phyloP scores from a whole-genome alignment of 2,797 vertebrate species.

The Pangasius macronema region DNA sequence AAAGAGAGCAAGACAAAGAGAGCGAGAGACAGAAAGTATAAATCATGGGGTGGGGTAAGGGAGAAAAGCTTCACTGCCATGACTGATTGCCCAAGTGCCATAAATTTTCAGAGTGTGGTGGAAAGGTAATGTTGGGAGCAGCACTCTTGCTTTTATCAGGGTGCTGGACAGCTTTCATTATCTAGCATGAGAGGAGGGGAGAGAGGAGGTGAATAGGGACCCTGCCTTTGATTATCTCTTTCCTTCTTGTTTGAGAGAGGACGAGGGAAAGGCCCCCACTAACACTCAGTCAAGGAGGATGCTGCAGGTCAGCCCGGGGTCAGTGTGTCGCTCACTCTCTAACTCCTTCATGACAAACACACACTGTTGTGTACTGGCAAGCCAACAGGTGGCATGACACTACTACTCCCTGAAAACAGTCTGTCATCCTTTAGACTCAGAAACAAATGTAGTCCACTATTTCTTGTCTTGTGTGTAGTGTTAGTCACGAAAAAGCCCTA shows the following conservation, averaged over 20 bases:
- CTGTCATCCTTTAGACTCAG: constrained; percentile 45
- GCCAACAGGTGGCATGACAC: constrained; percentile 66
- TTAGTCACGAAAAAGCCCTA: constrained; percentile 62
- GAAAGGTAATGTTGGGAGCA: constrained; percentile 57
- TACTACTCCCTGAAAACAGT: constrained; percentile 51
- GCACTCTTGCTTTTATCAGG: constrained; percentile 62
- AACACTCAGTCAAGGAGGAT: constrained; percentile 63
- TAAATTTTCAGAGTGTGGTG: constrained; percentile 55
- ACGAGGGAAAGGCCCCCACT: constrained; percentile 55
- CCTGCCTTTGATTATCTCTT: constrained; percentile 69
- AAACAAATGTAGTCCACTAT: constrained; percentile 55
- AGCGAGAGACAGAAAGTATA: constrained; percentile 43
- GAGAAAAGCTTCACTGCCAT: constrained; percentile 52
- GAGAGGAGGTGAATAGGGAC: constrained; percentile 48
- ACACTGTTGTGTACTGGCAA: constrained; percentile 52
- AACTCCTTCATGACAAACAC: constrained; percentile 38
- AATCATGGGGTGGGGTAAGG: constrained; percentile 39
- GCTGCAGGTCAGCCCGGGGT: constrained; percentile 66
- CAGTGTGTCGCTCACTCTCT: constrained; percentile 62
- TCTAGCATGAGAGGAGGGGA: constrained; percentile 51
- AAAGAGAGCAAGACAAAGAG: constrained; percentile 38
- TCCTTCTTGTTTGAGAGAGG: constrained; percentile 61
- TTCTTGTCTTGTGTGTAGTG: constrained; percentile 54
- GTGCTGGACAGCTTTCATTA: constrained; percentile 67
- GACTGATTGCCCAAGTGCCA: constrained; percentile 55